Evolutionary conservation across 2,888 invertebrate species (phyloP).

Genomic region (Rhagophthalmus giganteus): DNA sequence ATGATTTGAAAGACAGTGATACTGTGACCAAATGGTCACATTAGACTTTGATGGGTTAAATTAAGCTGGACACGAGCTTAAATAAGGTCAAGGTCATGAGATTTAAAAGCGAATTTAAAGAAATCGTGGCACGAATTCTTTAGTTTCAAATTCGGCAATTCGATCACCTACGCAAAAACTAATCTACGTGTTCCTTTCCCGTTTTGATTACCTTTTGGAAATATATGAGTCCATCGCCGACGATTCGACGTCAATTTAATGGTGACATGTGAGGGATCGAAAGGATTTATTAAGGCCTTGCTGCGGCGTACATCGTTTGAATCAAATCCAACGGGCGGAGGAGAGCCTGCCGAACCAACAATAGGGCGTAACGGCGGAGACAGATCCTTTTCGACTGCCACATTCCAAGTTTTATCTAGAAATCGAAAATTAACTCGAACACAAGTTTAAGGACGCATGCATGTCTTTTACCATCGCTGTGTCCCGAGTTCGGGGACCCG

Average conservation of each 20-base stretch:
- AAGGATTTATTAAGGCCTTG: slow-evolving; percentile 92
- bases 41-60: too few relatives aligned
- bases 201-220: slow-evolving; percentile 86
- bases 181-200: too few relatives aligned
- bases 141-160: too few relatives aligned
- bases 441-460: too few relatives aligned
- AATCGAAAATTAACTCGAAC: neutral
- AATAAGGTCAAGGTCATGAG: too few relatives aligned
- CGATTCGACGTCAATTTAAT: slow-evolving; percentile 95
- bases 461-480: slow-evolving; percentile 49
- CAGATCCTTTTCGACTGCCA: slow-evolving; percentile 55
- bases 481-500: slow-evolving; percentile 42
- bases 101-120: too few relatives aligned
- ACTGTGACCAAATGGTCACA: too few relatives aligned
- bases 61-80: too few relatives aligned
- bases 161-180: too few relatives aligned
- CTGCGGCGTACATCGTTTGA: slow-evolving; percentile 52
- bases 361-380: slow-evolving; percentile 61
- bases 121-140: too few relatives aligned
- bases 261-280: slow-evolving; percentile 96
- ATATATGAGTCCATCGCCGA: slow-evolving; percentile 97
- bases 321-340: slow-evolving; percentile 62
- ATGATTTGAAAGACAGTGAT: too few relatives aligned
- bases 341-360: slow-evolving; percentile 62
- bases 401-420: slow-evolving; percentile 38